Conservation (phyloP, 2,797 vertebrate genomes). For the Anguilla megastoma region DNA sequence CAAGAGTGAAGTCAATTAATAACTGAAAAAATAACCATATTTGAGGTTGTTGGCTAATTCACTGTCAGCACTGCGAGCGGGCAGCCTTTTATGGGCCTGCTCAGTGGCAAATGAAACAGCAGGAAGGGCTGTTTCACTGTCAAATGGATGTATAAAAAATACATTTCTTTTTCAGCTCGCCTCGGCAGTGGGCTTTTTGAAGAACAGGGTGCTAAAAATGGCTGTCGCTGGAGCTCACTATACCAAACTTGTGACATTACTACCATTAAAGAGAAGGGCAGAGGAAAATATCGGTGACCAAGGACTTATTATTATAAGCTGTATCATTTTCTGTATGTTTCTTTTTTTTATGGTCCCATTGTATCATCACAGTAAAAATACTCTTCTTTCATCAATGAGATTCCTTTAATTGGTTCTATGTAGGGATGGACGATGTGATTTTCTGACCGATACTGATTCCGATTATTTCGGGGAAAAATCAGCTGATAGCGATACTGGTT, state of each 20-base stretch:
- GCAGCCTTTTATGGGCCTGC: conserved; percentile 57
- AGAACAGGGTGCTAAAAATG: neutral
- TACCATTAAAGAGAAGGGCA: neutral
- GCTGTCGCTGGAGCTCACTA: neutral
- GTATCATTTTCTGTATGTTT: neutral
- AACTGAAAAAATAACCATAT: conserved; percentile 70
- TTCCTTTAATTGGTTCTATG: neutral
- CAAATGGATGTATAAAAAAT: conserved; percentile 66
- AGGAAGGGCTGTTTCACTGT: conserved; percentile 58
- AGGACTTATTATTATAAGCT: neutral
- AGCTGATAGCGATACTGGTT: too few relatives aligned
- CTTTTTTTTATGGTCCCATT: neutral
- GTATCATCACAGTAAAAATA: neutral
- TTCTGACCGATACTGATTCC: too few relatives aligned
- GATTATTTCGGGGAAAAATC: too few relatives aligned
- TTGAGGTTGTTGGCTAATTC: conserved; percentile 72
- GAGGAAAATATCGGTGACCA: neutral
- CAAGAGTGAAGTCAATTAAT: conserved; percentile 56
- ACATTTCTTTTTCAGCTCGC: conserved; percentile 49
- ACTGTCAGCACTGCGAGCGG: conserved; percentile 63
- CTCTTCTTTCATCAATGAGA: neutral
- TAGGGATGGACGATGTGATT: neutral
- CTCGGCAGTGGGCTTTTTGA: neutral
- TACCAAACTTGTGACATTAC: neutral
- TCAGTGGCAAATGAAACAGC: neutral